Evolutionary conservation across 2,888 invertebrate genomes (phyloP), one percentile per base, ranked within the genome.

Genomic region (Marasmarcha lunaedactyla): DNA sequence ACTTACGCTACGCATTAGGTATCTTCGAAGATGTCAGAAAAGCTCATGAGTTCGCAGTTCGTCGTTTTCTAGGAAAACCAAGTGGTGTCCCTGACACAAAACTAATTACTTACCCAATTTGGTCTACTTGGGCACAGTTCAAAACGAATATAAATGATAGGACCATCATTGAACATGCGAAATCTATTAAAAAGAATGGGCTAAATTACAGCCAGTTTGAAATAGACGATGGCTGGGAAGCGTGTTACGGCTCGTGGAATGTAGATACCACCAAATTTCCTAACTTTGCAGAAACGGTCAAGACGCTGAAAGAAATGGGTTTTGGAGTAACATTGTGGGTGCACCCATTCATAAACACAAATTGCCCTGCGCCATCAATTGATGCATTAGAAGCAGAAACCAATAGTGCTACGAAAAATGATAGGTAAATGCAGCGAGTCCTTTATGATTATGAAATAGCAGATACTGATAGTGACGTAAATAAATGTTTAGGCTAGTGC

Each of bases 91-190:
- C 87, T 0, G 86, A 87, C 51, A 66, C 77, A 30, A 56, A 66
- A 12, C 85, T 88, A 74, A 78, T 89, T 3, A 63, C 63, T 4
- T 70, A 86, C 42, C 90, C 90, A 0, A 84, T 90, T 46, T 90
- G 89, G 89, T 88, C 89, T 0, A 89, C 89, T 0, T 88, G 88
- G 87, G 88, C 89, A 0, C 63, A 79, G 33, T 89, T 87, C 55
- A 85, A 87, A 42, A 58, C 67, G 1, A 55, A 76, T 9, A 78
- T 90, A 1, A 83, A 84, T 47, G 85, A 88, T 45, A 54, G 63
- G 1, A 60, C 68, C 0, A 78, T 88, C 0, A 36, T 79, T 14
- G 60, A 73, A 13, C 88, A 84, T 48, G 86, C 86, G 2, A 65
- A 83, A 40, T 74, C 85, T 37, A 86, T 88, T 39, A 55, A 59